These are phyloP conservation scores for Eurytemora carolleeae DNA, from an alignment of 1,140 invertebrate genomes.

Conservation along the genomic window DNA sequence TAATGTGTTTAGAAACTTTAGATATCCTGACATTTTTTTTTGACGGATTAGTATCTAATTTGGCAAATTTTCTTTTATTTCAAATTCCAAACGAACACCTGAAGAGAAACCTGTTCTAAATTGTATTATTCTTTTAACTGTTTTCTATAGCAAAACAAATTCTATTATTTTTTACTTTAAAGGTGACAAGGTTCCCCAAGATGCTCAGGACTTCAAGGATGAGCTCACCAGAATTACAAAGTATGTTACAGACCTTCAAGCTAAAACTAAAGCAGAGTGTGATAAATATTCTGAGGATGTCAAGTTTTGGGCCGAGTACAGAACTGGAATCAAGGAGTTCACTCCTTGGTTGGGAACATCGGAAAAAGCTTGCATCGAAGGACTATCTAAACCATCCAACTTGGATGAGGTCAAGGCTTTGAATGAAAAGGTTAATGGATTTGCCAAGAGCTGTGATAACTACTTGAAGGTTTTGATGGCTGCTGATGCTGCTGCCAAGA, in stretches of 20 bases:
- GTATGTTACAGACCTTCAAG: conserved; percentile 7
- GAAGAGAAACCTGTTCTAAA: too few relatives aligned
- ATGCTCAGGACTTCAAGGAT: conserved; percentile 15
- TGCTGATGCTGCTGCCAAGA: conserved; percentile 8
- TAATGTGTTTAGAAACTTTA: too few relatives aligned
- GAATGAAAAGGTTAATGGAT: conserved; percentile 17
- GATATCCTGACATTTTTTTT: too few relatives aligned
- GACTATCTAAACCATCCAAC: conserved; percentile 18
- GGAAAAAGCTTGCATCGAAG: conserved; percentile 17
- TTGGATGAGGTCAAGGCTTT: conserved; percentile 20
- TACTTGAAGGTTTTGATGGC: conserved; percentile 8
- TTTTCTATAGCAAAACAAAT: too few relatives aligned
- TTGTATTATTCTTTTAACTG: too few relatives aligned
- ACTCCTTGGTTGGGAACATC: conserved; percentile 21
- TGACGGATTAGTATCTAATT: too few relatives aligned
- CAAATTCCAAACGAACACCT: too few relatives aligned
- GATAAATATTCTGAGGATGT: conserved; percentile 19
- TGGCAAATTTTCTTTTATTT: too few relatives aligned
- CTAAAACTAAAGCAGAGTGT: conserved; percentile 6
- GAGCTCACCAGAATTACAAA: conserved; percentile 13
- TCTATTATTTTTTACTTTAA: neutral
- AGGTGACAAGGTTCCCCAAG: conserved; percentile 11
- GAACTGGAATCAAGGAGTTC: conserved; percentile 21
- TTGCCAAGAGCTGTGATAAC: conserved; percentile 2
- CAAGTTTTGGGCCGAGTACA: conserved; percentile 21